A percentile compares a stretch with the other conserved stretches of the same genome.
phyloP scores from a whole-genome alignment of 2,888 invertebrate species.

The Drosophila phalerata region DNA sequence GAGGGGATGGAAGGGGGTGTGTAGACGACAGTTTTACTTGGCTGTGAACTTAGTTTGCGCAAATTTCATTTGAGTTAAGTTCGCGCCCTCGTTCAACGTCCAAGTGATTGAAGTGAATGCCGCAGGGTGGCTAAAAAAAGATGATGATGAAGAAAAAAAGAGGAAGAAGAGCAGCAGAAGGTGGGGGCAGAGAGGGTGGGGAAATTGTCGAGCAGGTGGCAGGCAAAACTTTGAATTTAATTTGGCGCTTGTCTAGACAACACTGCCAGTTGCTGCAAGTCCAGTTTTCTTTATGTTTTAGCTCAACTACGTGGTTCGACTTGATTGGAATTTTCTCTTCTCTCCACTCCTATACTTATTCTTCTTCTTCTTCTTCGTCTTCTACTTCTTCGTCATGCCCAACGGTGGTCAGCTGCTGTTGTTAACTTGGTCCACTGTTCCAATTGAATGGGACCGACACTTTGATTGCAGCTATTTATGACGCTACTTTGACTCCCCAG shows the following conservation, averaged over 20 bases:
- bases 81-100: conserved; percentile 35
- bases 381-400: not conserved
- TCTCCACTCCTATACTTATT: not conserved
- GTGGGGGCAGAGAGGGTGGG: not conserved
- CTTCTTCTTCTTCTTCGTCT: not conserved
- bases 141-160: not conserved
- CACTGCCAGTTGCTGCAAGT: conserved; percentile 25
- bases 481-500: conserved; percentile 14
- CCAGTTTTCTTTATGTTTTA: conserved; percentile 55
- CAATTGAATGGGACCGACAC: conserved; percentile 10
- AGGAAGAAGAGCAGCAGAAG: not conserved
- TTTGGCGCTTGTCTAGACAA: conserved; percentile 72
- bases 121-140: conserved; percentile 38
- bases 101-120: conserved; percentile 54
- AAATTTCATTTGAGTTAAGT: conserved; percentile 64
- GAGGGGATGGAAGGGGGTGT: not conserved
- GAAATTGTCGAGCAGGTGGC: conserved; percentile 17
- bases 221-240: conserved; percentile 71
- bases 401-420: conserved; percentile 11
- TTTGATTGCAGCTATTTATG: conserved; percentile 53
- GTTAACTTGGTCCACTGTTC: conserved; percentile 2
- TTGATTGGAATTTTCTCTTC: conserved; percentile 59
- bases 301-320: conserved; percentile 60
- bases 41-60: conserved; percentile 47
- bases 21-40: conserved; percentile 12